Conservation (phyloP, 1,140 invertebrate species). For the Aphis gossypii region DNA sequence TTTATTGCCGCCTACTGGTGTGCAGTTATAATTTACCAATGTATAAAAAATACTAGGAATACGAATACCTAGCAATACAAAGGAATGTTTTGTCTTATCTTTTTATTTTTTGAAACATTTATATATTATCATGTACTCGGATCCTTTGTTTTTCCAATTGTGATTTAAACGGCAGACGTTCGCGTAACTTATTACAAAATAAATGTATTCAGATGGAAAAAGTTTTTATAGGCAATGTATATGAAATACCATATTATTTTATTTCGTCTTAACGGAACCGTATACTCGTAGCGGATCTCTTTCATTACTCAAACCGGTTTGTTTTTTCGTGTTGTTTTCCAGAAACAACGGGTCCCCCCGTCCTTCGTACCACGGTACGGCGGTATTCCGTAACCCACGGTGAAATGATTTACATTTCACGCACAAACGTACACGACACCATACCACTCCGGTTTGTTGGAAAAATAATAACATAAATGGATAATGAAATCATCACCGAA, state of each 20-base stretch:
- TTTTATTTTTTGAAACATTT: not conserved
- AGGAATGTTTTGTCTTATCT: not conserved
- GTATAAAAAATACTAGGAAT: not conserved
- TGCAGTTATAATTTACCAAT: not conserved
- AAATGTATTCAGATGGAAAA: not conserved
- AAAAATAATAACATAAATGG: conserved; percentile 3
- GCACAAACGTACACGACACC: not conserved
- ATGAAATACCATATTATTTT: not conserved
- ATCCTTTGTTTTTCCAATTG: not conserved
- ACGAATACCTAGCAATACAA: not conserved
- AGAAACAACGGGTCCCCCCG: conserved; percentile 26
- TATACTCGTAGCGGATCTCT: conserved; percentile 31
- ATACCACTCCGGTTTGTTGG: not conserved
- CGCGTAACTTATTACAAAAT: not conserved
- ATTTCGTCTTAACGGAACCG: conserved; percentile 23
- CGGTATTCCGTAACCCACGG: not conserved
- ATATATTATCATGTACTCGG: not conserved
- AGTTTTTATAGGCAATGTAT: not conserved
- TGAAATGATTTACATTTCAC: conserved; percentile 38
- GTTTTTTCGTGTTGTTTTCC: conserved; percentile 24
- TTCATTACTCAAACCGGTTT: conserved; percentile 36
- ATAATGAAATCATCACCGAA: not conserved
- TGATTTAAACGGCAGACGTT: not conserved
- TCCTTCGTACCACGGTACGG: not conserved
- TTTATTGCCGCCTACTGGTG: not conserved